A percentile compares a stretch with the other conserved stretches of the same genome.
These are phyloP conservation scores for Hylia prasina DNA, from an alignment of 2,113 vertebrate species.

Conservation along the genomic window DNA sequence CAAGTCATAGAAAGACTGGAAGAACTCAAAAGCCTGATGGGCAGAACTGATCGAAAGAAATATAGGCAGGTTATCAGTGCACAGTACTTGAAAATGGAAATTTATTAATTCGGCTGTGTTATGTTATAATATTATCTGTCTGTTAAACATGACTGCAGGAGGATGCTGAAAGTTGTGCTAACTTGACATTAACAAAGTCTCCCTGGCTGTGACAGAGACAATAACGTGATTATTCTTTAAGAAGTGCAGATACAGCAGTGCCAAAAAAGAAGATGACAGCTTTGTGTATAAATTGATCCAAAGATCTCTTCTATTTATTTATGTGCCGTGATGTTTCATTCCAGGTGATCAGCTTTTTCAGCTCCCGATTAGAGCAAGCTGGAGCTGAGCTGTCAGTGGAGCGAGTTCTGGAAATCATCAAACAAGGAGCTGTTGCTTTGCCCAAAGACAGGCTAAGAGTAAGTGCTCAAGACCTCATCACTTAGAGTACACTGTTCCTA, in stretches of 20 bases:
- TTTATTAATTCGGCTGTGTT: background rate
- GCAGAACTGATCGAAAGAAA: background rate
- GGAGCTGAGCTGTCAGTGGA: constrained; percentile 95
- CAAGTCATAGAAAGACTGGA: background rate
- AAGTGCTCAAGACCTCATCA: constrained; percentile 24
- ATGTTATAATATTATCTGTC: background rate
- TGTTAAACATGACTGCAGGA: background rate
- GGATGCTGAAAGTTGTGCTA: background rate
- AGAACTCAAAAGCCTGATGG: background rate
- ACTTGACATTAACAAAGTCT: background rate
- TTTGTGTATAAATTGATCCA: background rate
- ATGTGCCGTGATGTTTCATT: constrained; percentile 37
- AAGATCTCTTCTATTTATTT: background rate
- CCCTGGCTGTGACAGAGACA: background rate
- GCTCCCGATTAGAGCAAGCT: constrained; percentile 89
- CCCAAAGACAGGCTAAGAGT: constrained; percentile 95
- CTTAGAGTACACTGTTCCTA: background rate
- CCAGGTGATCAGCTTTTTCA: constrained; percentile 96
- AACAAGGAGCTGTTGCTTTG: constrained; percentile 91
- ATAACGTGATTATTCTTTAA: background rate
- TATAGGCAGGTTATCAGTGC: background rate
- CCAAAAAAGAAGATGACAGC: background rate
- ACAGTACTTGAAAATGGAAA: background rate
- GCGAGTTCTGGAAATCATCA: constrained; percentile 95
- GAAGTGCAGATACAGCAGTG: background rate